These are phyloP conservation scores for Pherbina coryleti DNA, from an alignment of 2,888 invertebrate species.

Conservation along the genomic window DNA sequence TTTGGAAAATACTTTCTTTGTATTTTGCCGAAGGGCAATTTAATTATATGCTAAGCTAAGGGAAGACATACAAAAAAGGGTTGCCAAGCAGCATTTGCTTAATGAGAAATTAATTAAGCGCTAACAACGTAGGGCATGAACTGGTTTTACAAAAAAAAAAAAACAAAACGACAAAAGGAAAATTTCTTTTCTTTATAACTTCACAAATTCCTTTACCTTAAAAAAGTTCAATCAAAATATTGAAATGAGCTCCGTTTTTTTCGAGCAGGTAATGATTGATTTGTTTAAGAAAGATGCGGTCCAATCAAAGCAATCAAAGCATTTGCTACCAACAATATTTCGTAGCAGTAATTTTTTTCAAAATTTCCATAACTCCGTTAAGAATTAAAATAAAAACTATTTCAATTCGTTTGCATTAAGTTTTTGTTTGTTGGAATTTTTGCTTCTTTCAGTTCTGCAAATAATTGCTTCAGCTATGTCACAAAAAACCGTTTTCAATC, in stretches of 20 bases:
- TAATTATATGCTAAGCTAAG: not conserved
- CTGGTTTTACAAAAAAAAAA: not conserved
- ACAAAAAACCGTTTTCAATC: conserved; percentile 6
- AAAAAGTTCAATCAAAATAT: not conserved
- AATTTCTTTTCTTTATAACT: not conserved
- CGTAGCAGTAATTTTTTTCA: not conserved
- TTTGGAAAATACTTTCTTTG: not conserved
- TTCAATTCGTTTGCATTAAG: not conserved
- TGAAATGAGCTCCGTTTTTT: too few relatives aligned
- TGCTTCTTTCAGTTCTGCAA: conserved; percentile 25
- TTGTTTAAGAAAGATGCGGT: conserved; percentile 4
- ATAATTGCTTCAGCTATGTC: conserved; percentile 31
- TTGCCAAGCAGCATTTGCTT: not conserved
- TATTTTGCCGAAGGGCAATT: not conserved
- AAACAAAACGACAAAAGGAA: not conserved
- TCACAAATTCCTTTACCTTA: not conserved
- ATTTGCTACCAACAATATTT: not conserved
- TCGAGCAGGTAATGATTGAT: conserved; percentile 1
- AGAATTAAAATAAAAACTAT: not conserved
- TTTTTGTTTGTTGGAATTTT: conserved; percentile 8
- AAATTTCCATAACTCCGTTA: not conserved
- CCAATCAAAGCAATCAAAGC: not conserved
- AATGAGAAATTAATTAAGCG: conserved; percentile 18
- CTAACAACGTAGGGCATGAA: not conserved
- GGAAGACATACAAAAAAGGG: not conserved